Conservation (phyloP, 2,113 vertebrate species). For the Pithys albifrons region DNA sequence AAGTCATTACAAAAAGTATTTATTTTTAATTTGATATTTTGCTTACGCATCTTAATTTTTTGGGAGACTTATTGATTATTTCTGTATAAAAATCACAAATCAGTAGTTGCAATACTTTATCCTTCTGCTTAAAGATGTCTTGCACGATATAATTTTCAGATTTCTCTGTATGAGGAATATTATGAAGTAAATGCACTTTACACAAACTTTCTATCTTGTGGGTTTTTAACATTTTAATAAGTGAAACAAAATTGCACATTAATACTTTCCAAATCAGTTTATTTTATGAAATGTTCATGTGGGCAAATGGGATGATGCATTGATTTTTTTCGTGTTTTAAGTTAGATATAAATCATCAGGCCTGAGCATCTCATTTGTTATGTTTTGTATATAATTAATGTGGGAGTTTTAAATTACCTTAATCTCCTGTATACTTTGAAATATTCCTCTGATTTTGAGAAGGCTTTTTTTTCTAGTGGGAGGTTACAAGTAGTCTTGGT, state of each 20-base stretch:
- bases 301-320: neutral
- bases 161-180: neutral
- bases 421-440: neutral
- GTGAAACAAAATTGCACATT: neutral
- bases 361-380: neutral
- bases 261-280: neutral
- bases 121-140: neutral
- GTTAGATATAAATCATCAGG: neutral
- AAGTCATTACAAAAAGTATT: neutral
- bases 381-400: neutral
- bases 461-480: neutral
- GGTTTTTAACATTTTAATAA: neutral
- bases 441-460: neutral
- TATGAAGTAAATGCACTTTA: neutral
- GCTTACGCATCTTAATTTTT: neutral
- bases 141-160: neutral
- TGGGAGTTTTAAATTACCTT: neutral
- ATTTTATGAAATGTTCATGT: neutral
- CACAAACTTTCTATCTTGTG: neutral
- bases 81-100: neutral
- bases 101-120: neutral
- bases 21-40: neutral
- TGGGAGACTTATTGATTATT: neutral
- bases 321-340: neutral
- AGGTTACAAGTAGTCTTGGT: neutral